Conservation (phyloP, 2,888 invertebrate species). For the Nematopogon swammerdamellus region DNA sequence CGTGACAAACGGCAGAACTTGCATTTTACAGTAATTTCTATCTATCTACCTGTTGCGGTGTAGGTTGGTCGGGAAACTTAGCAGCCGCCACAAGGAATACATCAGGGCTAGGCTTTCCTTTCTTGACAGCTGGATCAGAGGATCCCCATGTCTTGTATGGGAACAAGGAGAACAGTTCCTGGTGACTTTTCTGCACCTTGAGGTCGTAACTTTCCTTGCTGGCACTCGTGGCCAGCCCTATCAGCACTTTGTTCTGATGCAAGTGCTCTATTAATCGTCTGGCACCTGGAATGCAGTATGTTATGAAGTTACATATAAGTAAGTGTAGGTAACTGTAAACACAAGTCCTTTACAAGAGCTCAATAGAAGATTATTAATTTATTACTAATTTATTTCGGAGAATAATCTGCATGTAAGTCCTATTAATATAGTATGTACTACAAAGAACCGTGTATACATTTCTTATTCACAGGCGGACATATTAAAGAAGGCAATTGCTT, state of each 20-base stretch:
- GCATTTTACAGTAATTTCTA: too few relatives aligned
- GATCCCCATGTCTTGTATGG: constrained; percentile 75
- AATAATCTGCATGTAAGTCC: too few relatives aligned
- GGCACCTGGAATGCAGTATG: constrained; percentile 72
- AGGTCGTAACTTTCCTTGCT: constrained; percentile 67
- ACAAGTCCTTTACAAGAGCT: too few relatives aligned
- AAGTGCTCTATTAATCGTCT: constrained; percentile 73
- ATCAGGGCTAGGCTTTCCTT: constrained; percentile 87
- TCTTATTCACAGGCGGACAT: too few relatives aligned
- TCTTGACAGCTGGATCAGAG: constrained; percentile 77
- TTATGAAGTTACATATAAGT: too few relatives aligned
- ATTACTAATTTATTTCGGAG: too few relatives aligned
- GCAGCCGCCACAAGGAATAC: constrained; percentile 75
- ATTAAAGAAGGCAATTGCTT: too few relatives aligned
- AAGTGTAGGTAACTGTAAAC: too few relatives aligned
- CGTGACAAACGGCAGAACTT: too few relatives aligned
- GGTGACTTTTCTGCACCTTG: constrained; percentile 61
- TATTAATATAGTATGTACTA: too few relatives aligned
- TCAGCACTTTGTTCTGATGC: constrained; percentile 65
- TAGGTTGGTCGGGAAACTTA: constrained; percentile 66
- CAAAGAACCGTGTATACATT: too few relatives aligned
- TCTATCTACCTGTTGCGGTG: constrained; percentile 51
- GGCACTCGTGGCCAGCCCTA: constrained; percentile 87
- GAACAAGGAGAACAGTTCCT: constrained; percentile 64
- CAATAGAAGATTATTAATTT: too few relatives aligned